Base-by-base conservation (phyloP, 2,113 vertebrate genomes). In the Rhinopomastus cyanomelas region DNA sequence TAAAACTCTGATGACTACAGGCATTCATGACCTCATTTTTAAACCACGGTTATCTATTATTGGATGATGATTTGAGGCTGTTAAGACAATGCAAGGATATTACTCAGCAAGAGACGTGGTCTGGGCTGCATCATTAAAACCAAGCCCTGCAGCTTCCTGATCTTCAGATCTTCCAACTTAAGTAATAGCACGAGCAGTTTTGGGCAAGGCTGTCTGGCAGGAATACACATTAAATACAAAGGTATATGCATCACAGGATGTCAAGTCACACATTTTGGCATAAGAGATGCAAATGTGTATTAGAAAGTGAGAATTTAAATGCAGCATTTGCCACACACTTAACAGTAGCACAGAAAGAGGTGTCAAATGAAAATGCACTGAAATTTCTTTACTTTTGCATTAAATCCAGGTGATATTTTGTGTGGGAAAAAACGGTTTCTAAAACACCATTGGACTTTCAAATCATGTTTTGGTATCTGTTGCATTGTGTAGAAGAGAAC, bases 71-170 rank as follows among this genome's bases (percentile, higher is more conserved):
- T 87, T 72, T 76, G 77, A 49, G 49, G 78, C 21, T 88, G 68
- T 89, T 89, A 93, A 93, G 82, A 96, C 91, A 94, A 94, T 91
- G 68, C 61, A 74, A 92, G 82, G 94, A 91, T 83, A 92, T 92
- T 87, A 94, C 72, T 92, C 94, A 94, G 87, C 84, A 92, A 89
- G 62, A 91, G n/a, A 65, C 5, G 0, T 26, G 76, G 29, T 83
- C 76, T 72, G 36, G 90, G 34, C 32, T 61, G 49, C 60, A 81
- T 94, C 79, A 92, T 90, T 92, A 95, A 93, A 96, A 96, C 37
- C 39, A 91, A 90, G 76, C 85, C 85, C 84, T 94, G 73, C 21
- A 95, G 89, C 68, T 83, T 72, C 85, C 76, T 71, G 72, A 88
- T 88, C 79, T 82, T 93, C 87, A 93, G 71, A 81, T 88, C 82